phyloP scores from a whole-genome alignment of 1,140 invertebrate species.

The Euwallacea similis region DNA sequence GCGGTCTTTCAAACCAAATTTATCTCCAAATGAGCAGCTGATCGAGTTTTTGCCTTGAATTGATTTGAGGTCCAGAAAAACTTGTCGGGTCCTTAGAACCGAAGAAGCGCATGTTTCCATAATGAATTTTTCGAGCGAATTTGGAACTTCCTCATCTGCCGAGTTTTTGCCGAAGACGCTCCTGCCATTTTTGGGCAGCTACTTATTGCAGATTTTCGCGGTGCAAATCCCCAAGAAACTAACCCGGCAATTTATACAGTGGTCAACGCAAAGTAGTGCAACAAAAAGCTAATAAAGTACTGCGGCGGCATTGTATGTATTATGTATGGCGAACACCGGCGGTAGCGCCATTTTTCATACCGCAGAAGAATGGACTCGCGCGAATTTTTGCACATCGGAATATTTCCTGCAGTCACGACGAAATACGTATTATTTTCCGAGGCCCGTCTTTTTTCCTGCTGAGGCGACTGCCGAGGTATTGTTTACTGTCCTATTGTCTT shows the following conservation, averaged over 20 bases:
- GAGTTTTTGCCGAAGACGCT: too few relatives aligned
- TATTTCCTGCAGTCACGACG: slow-evolving; percentile 37
- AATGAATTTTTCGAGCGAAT: too few relatives aligned
- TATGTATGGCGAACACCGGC: slow-evolving; percentile 34
- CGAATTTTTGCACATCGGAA: slow-evolving; percentile 39
- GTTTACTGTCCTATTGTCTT: slow-evolving; percentile 29
- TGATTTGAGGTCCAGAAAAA: too few relatives aligned
- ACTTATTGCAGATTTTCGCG: too few relatives aligned
- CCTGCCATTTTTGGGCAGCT: too few relatives aligned
- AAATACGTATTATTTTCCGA: slow-evolving; percentile 37
- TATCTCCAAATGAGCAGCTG: too few relatives aligned
- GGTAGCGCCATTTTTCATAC: slow-evolving; percentile 38
- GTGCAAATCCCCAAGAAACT: too few relatives aligned
- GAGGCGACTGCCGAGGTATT: slow-evolving; percentile 13
- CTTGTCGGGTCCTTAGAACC: too few relatives aligned
- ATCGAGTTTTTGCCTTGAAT: too few relatives aligned
- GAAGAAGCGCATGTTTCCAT: too few relatives aligned
- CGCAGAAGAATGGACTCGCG: slow-evolving; percentile 35
- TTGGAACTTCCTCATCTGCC: too few relatives aligned
- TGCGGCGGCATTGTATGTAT: slow-evolving; percentile 34
- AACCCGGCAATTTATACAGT: slow-evolving; percentile 34
- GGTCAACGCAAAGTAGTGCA: slow-evolving; percentile 30
- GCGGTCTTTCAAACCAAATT: too few relatives aligned
- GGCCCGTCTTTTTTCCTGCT: slow-evolving; percentile 24
- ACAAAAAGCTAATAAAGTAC: slow-evolving; percentile 39